A percentile compares a stretch with the other conserved stretches of the same genome.
phyloP scores from a whole-genome alignment of 2,113 vertebrate species.

The Prochilodus magdalenae region DNA sequence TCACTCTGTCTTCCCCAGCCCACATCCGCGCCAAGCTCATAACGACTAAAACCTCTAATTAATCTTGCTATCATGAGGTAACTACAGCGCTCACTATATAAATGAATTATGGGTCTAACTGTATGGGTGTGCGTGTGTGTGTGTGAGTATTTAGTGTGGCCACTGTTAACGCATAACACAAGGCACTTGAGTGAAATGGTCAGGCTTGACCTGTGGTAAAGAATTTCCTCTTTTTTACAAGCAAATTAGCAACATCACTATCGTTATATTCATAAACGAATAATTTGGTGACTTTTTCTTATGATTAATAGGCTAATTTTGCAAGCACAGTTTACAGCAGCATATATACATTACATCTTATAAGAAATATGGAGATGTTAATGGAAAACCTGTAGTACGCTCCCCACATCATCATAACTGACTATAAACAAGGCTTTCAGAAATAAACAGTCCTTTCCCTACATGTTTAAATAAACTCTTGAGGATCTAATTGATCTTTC shows the following conservation, averaged over 20 bases:
- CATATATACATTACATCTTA: too few relatives aligned
- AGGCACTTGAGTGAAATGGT: neutral
- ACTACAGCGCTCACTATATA: conserved; percentile 71
- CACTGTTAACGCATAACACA: conserved; percentile 3
- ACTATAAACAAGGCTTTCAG: too few relatives aligned
- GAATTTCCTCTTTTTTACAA: neutral
- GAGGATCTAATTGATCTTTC: too few relatives aligned
- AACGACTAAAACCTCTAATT: conserved; percentile 80
- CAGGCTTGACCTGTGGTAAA: neutral
- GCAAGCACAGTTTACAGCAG: too few relatives aligned
- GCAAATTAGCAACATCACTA: neutral
- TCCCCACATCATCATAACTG: too few relatives aligned
- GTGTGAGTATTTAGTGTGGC: neutral
- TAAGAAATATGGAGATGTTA: too few relatives aligned
- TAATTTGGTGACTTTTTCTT: too few relatives aligned
- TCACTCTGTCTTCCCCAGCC: conserved; percentile 76
- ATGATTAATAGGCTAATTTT: too few relatives aligned
- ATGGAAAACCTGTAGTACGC: too few relatives aligned
- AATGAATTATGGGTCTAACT: conserved; percentile 62
- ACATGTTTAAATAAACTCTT: too few relatives aligned
- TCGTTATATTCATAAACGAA: too few relatives aligned
- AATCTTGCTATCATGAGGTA: conserved; percentile 78
- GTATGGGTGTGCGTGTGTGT: conserved; percentile 49
- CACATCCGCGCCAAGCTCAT: conserved; percentile 76
- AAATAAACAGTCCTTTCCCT: too few relatives aligned